Evolutionary conservation across 2,113 vertebrate species (phyloP), one percentile per base, ranked within the genome.

Genomic region (Otus sunia): DNA sequence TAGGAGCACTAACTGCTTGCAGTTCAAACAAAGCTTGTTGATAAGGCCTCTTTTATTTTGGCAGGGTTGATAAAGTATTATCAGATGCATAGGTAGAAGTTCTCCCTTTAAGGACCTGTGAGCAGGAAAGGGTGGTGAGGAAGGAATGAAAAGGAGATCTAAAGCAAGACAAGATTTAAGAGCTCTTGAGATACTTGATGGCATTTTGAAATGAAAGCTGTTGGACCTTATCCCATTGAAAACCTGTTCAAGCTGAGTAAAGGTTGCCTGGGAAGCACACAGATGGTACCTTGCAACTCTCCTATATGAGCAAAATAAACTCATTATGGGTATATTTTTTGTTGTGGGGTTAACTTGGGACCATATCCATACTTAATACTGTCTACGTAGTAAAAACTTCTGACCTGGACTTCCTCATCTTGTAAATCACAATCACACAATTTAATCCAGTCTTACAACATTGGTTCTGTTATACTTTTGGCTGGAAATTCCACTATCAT

Each of bases 11-110:
- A 26, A 11, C 82, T 77, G 73, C 91, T 69, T 64, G 58, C 37
- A 91, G 80, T 53, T 95, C 62, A 85, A 94, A 95, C 91, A 92
- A 92, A 92, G 86, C 91, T 76, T 71, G 39, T 60, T 78, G 96
- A 96, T 97, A 96, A 94, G 69, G 45, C 58, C 56, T 89, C 86
- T 89, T 81, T 91, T 89, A 82, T 89, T 94, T 95, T 82, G 92
- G 79, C 86, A 68, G 43, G 5, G 50, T 55, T 81, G 73, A 72
- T 94, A 89, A 88, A 69, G 30, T 53, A 32, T 94, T 95, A 93
- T 87, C 95, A 92, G 91, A 72, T 92, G 80, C 81, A 68, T 41
- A 85, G 62, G 71, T 43, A 68, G 66, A 82, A 94, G 41, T 94
- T 92, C 55, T 91, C 18, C 12, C 76, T 84, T 77, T 69, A 67